Conservation (phyloP, 2,797 vertebrate genomes). For the Cossypha dichroa region DNA sequence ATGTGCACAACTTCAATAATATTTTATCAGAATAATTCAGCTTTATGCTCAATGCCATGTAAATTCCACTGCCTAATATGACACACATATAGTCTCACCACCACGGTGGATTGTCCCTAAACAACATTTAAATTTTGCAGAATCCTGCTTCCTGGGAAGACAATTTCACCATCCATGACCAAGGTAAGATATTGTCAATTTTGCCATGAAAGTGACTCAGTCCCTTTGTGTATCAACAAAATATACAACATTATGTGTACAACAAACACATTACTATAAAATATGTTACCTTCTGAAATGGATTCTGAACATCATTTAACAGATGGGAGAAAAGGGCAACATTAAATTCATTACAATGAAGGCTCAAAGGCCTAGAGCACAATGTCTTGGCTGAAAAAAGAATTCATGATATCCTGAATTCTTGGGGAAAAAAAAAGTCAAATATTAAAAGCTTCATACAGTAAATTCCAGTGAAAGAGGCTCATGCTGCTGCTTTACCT, state of each 20-base stretch:
- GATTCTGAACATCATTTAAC: constrained; percentile 26
- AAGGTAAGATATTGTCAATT: background rate
- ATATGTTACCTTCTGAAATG: background rate
- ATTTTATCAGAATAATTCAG: background rate
- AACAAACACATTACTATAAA: background rate
- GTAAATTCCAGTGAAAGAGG: background rate
- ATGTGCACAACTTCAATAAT: background rate
- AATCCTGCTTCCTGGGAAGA: background rate
- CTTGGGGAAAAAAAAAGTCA: background rate
- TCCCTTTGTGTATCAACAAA: background rate
- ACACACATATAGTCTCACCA: background rate
- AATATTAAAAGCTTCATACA: background rate
- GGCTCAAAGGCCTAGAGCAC: background rate
- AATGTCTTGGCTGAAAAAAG: background rate
- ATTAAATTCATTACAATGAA: background rate
- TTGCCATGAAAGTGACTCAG: background rate
- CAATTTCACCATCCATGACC: background rate
- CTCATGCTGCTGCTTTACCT: background rate
- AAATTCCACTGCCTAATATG: background rate
- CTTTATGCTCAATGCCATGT: background rate
- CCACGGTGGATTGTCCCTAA: background rate
- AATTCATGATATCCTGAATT: background rate
- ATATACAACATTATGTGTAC: background rate
- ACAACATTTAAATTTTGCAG: background rate
- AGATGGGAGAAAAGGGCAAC: background rate